phyloP scores from a whole-genome alignment of 2,888 invertebrate genomes.

The Drosophila leonis region DNA sequence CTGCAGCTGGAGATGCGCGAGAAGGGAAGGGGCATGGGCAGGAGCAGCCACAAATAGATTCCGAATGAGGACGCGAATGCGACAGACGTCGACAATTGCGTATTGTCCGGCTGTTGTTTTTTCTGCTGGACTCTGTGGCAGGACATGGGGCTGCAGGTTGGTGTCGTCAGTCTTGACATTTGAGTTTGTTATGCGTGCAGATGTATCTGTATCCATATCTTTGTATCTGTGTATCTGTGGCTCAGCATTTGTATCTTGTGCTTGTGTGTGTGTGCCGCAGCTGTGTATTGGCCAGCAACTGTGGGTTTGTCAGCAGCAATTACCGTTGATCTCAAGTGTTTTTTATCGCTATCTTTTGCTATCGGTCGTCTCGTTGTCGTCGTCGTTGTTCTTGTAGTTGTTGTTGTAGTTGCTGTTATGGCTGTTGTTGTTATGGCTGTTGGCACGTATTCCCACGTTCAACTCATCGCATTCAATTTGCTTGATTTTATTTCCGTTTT shows the following conservation, averaged over 20 bases:
- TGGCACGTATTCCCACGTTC: conserved; percentile 76
- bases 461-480: conserved; percentile 77
- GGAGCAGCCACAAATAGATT: conserved; percentile 86
- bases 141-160: conserved; percentile 11
- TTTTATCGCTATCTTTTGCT: conserved; percentile 58
- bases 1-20: background rate
- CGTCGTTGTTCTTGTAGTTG: conserved; percentile 5
- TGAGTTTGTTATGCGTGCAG: conserved; percentile 62
- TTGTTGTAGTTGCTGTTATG: conserved; percentile 5
- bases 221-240: conserved; percentile 1
- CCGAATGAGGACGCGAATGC: conserved; percentile 54
- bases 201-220: conserved; percentile 24
- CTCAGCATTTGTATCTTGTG: background rate
- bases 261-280: background rate
- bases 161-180: conserved; percentile 60
- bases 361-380: conserved; percentile 14
- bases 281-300: conserved; percentile 33
- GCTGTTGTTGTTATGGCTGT: conserved; percentile 50
- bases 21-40: background rate
- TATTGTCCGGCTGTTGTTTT: conserved; percentile 58
- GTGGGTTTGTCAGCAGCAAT: conserved; percentile 77
- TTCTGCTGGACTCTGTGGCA: background rate
- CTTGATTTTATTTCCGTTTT: conserved; percentile 75
- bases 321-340: conserved; percentile 76
- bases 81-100: conserved; percentile 51